These are phyloP conservation scores for Wasmannia auropunctata DNA, from an alignment of 1,140 invertebrate species.

Conservation along the genomic window DNA sequence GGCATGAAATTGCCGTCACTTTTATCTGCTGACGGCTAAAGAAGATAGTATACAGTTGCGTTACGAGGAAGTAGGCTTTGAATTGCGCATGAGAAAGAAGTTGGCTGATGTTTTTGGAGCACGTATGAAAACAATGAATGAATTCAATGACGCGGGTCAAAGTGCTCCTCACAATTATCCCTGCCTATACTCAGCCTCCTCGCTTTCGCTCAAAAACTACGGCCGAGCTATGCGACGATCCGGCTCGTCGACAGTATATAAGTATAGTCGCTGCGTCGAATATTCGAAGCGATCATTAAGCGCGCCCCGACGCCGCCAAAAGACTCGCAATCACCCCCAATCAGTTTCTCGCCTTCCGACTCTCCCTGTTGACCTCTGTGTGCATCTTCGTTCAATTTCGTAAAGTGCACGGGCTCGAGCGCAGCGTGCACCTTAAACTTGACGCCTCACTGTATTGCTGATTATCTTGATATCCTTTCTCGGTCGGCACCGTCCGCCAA, in stretches of 20 bases:
- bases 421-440: conserved; percentile 36
- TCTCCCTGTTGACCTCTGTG: conserved; percentile 54
- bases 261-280: background rate
- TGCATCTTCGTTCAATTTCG: conserved; percentile 60
- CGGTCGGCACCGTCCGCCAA: conserved; percentile 71
- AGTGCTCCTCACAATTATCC: background rate
- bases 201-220: background rate
- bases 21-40: background rate
- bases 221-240: background rate
- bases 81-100: background rate
- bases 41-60: background rate
- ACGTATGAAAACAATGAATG: background rate
- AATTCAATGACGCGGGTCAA: background rate
- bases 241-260: background rate
- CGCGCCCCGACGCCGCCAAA: background rate
- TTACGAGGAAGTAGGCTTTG: conserved; percentile 16
- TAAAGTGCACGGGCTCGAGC: conserved; percentile 40
- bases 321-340: conserved; percentile 33
- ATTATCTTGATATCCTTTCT: conserved; percentile 74
- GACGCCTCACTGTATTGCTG: conserved; percentile 47
- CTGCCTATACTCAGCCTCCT: background rate
- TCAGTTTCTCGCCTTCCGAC: conserved; percentile 43
- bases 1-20: background rate
- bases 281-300: conserved; percentile 32
- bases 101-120: background rate